These are phyloP conservation scores for Heliothis subflexa DNA, from an alignment of 1,140 invertebrate species.

Conservation along the genomic window DNA sequence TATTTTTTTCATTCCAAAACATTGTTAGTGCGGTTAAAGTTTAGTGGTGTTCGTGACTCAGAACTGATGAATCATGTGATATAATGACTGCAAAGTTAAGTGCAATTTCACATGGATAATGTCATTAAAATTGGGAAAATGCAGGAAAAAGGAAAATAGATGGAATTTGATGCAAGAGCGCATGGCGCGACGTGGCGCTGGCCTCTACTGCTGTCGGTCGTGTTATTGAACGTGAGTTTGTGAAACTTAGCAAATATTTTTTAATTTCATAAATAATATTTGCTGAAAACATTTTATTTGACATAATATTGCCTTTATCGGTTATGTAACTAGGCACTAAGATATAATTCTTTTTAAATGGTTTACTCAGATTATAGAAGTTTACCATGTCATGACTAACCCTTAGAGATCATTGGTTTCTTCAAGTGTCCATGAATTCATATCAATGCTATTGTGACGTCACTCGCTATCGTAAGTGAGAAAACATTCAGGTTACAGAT, in stretches of 20 bases:
- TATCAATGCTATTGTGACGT: slow-evolving; percentile 55
- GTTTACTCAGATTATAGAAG: neutral
- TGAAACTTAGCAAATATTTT: slow-evolving; percentile 41
- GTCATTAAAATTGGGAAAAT: slow-evolving; percentile 50
- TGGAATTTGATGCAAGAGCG: slow-evolving; percentile 70
- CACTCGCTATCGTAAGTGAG: slow-evolving; percentile 41
- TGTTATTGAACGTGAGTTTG: slow-evolving; percentile 73
- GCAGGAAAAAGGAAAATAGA: slow-evolving; percentile 63
- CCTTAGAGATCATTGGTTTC: slow-evolving; percentile 24
- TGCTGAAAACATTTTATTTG: slow-evolving; percentile 1
- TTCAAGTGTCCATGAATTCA: slow-evolving; percentile 39
- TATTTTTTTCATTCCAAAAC: slow-evolving; percentile 44
- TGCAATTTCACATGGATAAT: slow-evolving; percentile 41
- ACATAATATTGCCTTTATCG: neutral
- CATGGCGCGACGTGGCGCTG: slow-evolving; percentile 72
- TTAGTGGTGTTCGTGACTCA: slow-evolving; percentile 36
- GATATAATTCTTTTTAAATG: neutral
- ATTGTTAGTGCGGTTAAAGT: slow-evolving; percentile 21
- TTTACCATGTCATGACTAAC: neutral
- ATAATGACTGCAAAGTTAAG: slow-evolving; percentile 39
- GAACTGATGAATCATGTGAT: slow-evolving; percentile 37
- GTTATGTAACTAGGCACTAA: neutral
- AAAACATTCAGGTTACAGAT: slow-evolving; percentile 45
- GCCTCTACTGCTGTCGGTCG: slow-evolving; percentile 74
- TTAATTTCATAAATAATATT: neutral